Evolutionary conservation across 2,113 vertebrate species (phyloP), one percentile per base, ranked within the genome.

Genomic region (Ceyx cyanopectus): DNA sequence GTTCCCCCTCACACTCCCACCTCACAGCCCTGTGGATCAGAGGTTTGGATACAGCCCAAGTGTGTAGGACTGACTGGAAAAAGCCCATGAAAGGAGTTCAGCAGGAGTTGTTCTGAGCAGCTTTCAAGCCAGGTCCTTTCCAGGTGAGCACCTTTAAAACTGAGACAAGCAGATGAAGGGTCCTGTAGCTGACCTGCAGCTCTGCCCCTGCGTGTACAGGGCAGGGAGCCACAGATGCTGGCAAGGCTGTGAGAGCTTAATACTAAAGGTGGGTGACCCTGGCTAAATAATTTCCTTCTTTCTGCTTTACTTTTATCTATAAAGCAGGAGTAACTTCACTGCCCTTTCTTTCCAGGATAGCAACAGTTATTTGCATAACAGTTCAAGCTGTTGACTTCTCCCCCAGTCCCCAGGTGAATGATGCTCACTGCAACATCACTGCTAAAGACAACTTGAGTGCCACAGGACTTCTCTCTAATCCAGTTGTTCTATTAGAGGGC

Each of bases 1-100:
- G 48, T 26, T 95, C 89, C 72, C 79, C 90, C 89, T 92, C 92
- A 92, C 78, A 92, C 96, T 93, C 91, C 94, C 74, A 89, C 94
- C 89, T 95, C 86, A 67, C 94, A 94, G 72, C 79, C 85, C 81
- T 77, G 70, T 12, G 74, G 66, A 93, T 76, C 86, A 66, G 70
- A 89, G 58, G 51, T 72, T 89, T 94, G 95, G 96, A 91, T 22
- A n/a, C 46, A 67, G 75, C 72, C 78, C 95, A 96, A 87, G 43
- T 22, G 37, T 0, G 53, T 94, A 85, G 84, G 89, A 94, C 60
- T 0, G 3, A 74, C 91, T 83, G 89, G 34, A 93, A 94, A 96
- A 94, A 93, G 81, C 76, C 76, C 43, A n/a, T 87, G 29, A 73
- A 95, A 85, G 67, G 95, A 91, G 89, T 43, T 43, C 70, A 73